phyloP scores from a whole-genome alignment of 2,113 vertebrate species.

The Thunnus thynnus region DNA sequence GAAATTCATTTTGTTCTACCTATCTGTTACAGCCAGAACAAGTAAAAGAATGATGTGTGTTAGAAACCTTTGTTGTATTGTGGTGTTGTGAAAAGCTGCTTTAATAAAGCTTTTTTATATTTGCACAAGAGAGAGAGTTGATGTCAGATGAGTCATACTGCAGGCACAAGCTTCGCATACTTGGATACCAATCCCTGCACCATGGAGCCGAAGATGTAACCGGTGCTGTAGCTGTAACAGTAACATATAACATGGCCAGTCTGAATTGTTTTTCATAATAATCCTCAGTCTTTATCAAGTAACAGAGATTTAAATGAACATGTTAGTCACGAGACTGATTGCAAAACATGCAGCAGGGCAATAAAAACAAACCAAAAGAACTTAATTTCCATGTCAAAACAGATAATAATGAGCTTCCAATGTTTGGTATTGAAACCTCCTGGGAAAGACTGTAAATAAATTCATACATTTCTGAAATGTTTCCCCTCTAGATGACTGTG shows the following conservation, averaged over 20 bases:
- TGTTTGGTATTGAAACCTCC: conserved; percentile 62
- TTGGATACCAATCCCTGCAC: conserved; percentile 3
- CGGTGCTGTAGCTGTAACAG: neutral
- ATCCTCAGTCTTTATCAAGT: neutral
- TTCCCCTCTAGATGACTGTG: conserved; percentile 48
- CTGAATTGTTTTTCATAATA: neutral
- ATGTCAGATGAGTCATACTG: conserved; percentile 4
- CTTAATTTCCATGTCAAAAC: conserved; percentile 37
- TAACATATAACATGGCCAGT: neutral
- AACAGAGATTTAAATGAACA: conserved; percentile 26
- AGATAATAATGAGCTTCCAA: conserved; percentile 59
- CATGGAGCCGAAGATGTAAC: neutral
- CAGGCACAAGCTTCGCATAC: neutral
- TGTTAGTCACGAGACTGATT: conserved; percentile 19
- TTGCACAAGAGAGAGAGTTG: neutral
- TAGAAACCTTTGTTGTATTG: neutral
- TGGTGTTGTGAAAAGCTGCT: neutral
- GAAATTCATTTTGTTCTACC: no score
- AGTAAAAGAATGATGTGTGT: neutral
- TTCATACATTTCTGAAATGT: conserved; percentile 60
- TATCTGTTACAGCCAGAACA: neutral
- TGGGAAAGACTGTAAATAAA: conserved; percentile 53
- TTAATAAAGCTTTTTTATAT: conserved; percentile 11
- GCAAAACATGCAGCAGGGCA: neutral
- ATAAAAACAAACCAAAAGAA: neutral